A percentile compares a stretch with the other conserved stretches of the same genome.
Conservation (phyloP, 2,113 vertebrate genomes). For the Calyptommatus sinebrachiatus region DNA sequence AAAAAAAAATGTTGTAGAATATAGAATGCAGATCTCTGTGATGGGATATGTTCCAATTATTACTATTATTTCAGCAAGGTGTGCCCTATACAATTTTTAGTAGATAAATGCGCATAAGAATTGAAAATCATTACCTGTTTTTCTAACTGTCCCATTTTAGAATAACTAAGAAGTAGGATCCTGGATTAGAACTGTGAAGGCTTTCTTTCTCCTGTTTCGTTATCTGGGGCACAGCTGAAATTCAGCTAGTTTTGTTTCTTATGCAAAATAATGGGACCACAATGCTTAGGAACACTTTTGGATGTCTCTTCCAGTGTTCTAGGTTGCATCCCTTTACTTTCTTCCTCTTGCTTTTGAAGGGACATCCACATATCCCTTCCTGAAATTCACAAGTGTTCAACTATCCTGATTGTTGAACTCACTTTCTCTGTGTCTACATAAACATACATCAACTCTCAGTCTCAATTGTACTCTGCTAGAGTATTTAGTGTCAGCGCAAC, state of each 20-base stretch:
- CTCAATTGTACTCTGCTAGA: neutral
- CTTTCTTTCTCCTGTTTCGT: neutral
- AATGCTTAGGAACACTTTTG: neutral
- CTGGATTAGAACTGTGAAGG: neutral
- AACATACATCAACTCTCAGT: no score
- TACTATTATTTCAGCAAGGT: neutral
- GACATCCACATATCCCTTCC: neutral
- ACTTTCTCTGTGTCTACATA: no score
- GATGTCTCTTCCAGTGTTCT: neutral
- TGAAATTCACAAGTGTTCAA: no score
- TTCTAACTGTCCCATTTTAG: neutral
- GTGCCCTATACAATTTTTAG: neutral
- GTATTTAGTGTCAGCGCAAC: neutral
- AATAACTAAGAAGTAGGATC: neutral
- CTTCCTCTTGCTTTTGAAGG: neutral
- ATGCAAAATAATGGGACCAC: neutral
- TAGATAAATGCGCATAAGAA: neutral
- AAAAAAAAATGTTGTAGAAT: conserved; percentile 1
- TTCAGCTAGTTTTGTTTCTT: neutral
- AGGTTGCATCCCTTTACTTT: neutral
- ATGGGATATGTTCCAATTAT: neutral
- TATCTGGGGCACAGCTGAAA: neutral
- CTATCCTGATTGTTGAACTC: no score
- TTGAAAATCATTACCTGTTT: neutral
- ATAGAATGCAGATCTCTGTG: conserved; percentile 1